phyloP scores from a whole-genome alignment of 1,140 invertebrate genomes.

The Drosophila kanapiae region DNA sequence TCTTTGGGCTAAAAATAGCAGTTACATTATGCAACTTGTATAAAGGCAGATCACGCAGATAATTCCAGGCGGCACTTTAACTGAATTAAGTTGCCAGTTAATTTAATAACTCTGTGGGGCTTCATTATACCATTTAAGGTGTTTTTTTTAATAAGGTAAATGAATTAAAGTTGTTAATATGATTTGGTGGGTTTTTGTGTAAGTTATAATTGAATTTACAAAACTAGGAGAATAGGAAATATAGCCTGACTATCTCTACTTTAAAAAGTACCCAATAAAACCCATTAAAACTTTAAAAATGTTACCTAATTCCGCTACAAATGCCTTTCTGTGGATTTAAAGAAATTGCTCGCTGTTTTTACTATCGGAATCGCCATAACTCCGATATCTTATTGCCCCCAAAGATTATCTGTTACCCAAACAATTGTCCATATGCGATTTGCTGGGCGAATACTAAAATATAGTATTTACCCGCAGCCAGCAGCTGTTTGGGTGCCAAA shows the following conservation, averaged over 20 bases:
- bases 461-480: constrained; percentile 40
- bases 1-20: constrained; percentile 35
- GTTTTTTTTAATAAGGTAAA: not conserved
- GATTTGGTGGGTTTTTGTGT: not conserved
- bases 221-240: no score
- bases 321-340: not conserved
- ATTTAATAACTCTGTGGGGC: constrained; percentile 17
- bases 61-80: constrained; percentile 27
- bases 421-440: constrained; percentile 32
- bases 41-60: constrained; percentile 18
- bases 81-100: constrained; percentile 24
- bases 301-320: no score
- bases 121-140: constrained; percentile 5
- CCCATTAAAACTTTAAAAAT: not conserved
- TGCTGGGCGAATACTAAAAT: constrained; percentile 28
- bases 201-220: not conserved
- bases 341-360: not conserved
- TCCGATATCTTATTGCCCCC: constrained; percentile 31
- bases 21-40: constrained; percentile 42
- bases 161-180: no score
- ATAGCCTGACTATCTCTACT: no score
- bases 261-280: not conserved
- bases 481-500: constrained; percentile 54
- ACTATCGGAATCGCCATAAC: constrained; percentile 21
- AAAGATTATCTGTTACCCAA: constrained; percentile 43